Conservation (phyloP, 92 coral and sea anemone species). For the Porites lobata region DNA sequence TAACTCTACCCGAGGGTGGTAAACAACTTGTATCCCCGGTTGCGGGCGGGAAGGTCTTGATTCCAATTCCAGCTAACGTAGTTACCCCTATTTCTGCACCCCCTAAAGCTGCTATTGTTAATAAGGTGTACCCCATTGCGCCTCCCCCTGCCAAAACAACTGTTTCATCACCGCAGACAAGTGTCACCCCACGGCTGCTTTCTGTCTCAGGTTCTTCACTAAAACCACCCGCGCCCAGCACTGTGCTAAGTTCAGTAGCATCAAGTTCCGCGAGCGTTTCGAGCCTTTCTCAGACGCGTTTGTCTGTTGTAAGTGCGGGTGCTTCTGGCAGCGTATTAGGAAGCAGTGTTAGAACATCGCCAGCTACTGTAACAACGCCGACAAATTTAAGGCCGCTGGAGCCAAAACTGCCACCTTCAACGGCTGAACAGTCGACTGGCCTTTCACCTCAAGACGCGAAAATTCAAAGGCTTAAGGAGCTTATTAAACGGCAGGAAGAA, state of each 20-base stretch:
- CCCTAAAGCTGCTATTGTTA: conserved; percentile 8
- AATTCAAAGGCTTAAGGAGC: conserved; percentile 89
- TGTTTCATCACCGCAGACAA: conserved; percentile 10
- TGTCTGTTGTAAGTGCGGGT: not conserved
- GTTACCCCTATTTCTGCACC: not conserved
- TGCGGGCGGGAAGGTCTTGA: conserved; percentile 21
- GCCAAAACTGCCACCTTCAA: conserved; percentile 22
- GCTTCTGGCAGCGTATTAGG: not conserved
- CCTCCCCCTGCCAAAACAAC: conserved; percentile 31
- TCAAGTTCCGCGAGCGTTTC: not conserved
- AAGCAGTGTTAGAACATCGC: not conserved
- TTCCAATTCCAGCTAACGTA: conserved; percentile 24
- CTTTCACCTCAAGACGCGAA: conserved; percentile 90
- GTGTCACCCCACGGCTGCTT: not conserved
- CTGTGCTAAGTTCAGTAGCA: not conserved
- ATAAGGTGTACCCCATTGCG: conserved; percentile 36
- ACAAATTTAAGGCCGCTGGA: conserved; percentile 8
- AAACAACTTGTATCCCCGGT: conserved; percentile 13
- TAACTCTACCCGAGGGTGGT: conserved; percentile 37
- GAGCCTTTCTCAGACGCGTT: conserved; percentile 1
- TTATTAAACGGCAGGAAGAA: conserved; percentile 84
- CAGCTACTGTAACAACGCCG: not conserved
- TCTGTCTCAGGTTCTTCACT: conserved; percentile 14
- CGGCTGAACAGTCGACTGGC: conserved; percentile 30
- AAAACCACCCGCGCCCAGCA: conserved; percentile 8